These are phyloP conservation scores for Garra rufa DNA, from an alignment of 2,113 vertebrate species.

Conservation along the genomic window DNA sequence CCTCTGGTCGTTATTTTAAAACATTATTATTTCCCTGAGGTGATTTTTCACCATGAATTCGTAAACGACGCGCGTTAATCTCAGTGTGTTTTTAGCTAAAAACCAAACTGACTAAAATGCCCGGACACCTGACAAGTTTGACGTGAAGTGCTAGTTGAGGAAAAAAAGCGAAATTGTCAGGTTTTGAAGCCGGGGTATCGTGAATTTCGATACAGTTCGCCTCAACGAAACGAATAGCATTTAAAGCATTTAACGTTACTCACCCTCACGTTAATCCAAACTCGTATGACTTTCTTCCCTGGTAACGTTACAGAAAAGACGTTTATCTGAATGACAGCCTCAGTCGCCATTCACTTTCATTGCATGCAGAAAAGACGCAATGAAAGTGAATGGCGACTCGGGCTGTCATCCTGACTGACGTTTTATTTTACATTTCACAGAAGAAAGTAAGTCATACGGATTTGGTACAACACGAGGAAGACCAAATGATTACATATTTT, in stretches of 20 bases:
- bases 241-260: no score
- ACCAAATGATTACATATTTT: neutral
- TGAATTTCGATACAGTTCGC: neutral
- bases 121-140: neutral
- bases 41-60: neutral
- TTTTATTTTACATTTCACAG: neutral
- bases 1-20: neutral
- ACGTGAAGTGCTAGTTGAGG: no score
- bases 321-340: neutral
- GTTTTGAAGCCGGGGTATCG: neutral
- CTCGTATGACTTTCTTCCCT: neutral
- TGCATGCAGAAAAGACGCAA: constrained; percentile 14
- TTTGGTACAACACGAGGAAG: neutral
- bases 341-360: constrained; percentile 1
- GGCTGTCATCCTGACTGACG: neutral
- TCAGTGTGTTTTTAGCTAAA: neutral
- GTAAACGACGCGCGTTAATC: neutral
- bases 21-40: neutral
- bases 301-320: neutral
- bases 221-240: neutral
- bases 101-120: neutral
- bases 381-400: constrained; percentile 19
- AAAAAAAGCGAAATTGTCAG: neutral
- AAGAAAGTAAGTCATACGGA: neutral
- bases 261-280: neutral